Evolutionary conservation across 2,113 vertebrate genomes (phyloP).

Genomic region (Ginglymostoma cirratum): DNA sequence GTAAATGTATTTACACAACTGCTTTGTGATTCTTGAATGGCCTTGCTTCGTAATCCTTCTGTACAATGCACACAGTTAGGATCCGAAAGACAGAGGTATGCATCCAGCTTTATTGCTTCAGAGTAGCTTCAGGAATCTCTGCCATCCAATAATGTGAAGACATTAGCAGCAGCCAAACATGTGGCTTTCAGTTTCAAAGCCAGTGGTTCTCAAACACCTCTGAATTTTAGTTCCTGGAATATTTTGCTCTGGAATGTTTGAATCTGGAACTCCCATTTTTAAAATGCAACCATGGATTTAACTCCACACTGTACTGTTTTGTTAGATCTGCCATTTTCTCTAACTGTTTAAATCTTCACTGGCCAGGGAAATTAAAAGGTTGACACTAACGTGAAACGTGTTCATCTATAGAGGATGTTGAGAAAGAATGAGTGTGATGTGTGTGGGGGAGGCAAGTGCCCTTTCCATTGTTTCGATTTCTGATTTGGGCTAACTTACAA

Average conservation of each 20-base stretch:
- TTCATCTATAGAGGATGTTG: too few species aligned
- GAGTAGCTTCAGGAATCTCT: not conserved
- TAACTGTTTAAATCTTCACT: too few species aligned
- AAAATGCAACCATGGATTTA: too few species aligned
- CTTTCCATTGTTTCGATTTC: not conserved
- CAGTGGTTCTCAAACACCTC: not conserved
- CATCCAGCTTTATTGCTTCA: not conserved
- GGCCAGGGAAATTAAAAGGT: too few species aligned
- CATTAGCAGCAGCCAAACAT: not conserved
- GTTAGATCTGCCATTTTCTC: too few species aligned
- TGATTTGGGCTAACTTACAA: not conserved
- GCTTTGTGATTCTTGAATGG: not conserved
- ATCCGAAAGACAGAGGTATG: not conserved
- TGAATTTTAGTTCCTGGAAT: too few species aligned
- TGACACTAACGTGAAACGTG: too few species aligned
- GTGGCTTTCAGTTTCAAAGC: slow-evolving; percentile 2
- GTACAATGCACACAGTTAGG: not conserved
- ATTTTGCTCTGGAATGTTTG: too few species aligned
- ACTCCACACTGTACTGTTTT: too few species aligned
- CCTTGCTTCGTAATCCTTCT: not conserved
- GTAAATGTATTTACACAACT: slow-evolving; percentile 29
- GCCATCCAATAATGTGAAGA: not conserved
- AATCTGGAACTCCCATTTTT: too few species aligned
- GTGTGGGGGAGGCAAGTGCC: too few species aligned
- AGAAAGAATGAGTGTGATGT: too few species aligned